Percentiles rank a stretch among this genome's conserved stretches.
phyloP scores from a whole-genome alignment of 2,797 vertebrate genomes.

The Acrossocheilus fasciatus region DNA sequence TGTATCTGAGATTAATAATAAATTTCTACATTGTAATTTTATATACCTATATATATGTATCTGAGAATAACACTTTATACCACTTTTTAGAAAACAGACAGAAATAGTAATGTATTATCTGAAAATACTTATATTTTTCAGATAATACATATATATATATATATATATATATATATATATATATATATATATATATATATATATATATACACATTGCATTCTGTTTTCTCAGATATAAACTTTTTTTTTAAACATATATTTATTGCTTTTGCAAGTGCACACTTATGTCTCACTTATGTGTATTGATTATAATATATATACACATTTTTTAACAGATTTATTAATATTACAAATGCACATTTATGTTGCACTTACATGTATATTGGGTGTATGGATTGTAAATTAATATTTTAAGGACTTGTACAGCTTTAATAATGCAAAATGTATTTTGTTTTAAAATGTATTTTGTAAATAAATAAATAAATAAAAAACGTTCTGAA shows the following conservation, averaged over 20 bases:
- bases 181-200: no score
- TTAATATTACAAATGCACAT: no score
- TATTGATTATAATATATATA: neutral
- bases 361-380: no score
- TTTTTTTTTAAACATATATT: no score
- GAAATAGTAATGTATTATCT: neutral
- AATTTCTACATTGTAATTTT: neutral
- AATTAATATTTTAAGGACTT: neutral
- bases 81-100: neutral
- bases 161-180: no score
- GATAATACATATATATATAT: no score
- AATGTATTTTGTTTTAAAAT: neutral
- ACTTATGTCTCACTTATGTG: no score
- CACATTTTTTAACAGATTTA: no score
- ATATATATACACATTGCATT: no score
- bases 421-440: neutral
- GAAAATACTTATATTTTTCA: neutral
- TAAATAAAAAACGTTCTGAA: no score
- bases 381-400: neutral
- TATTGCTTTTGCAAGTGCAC: no score
- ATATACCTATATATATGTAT: neutral
- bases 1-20: neutral
- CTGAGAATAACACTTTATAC: neutral
- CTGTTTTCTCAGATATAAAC: no score
- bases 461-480: neutral